Evolutionary conservation across 2,888 invertebrate species (phyloP).

Genomic region (Pristionchus fissidentatus): DNA sequence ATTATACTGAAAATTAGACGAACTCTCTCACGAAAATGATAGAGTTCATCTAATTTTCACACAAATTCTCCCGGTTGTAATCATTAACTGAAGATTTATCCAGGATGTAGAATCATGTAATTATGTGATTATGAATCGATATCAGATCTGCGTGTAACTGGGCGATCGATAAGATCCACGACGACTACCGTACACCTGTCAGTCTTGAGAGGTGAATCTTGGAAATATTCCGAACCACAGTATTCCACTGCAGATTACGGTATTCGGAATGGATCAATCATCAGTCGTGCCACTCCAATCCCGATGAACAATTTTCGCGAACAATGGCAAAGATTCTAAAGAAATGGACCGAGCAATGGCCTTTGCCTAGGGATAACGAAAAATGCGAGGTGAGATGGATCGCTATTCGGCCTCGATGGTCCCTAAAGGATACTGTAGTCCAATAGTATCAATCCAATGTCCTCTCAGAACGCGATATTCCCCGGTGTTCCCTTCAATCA

Average conservation of each 20-base stretch:
- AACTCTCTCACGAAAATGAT: no score
- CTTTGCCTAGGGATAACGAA: conserved; percentile 34
- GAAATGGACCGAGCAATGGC: conserved; percentile 58
- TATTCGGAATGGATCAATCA: conserved; percentile 41
- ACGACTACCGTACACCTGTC: conserved; percentile 48
- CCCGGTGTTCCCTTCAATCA: conserved; percentile 50
- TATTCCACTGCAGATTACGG: conserved; percentile 11
- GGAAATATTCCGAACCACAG: neutral
- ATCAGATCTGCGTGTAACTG: conserved; percentile 59
- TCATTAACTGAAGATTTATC: no score
- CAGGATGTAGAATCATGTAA: no score
- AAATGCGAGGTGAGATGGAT: conserved; percentile 48
- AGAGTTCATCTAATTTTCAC: no score
- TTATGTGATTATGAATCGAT: no score
- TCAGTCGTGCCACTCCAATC: conserved; percentile 53
- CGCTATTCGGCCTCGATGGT: no score
- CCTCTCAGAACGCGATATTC: conserved; percentile 45
- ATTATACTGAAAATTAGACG: no score
- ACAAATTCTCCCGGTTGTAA: no score
- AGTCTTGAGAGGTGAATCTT: conserved; percentile 49
- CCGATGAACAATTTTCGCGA: conserved; percentile 50
- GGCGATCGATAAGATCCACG: conserved; percentile 54
- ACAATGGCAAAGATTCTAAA: conserved; percentile 52
- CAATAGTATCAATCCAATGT: neutral
- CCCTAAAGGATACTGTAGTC: neutral